Percentiles rank a stretch among this genome's conserved stretches.
Conservation (phyloP, 1,140 invertebrate genomes). For the Augochlora pura region DNA sequence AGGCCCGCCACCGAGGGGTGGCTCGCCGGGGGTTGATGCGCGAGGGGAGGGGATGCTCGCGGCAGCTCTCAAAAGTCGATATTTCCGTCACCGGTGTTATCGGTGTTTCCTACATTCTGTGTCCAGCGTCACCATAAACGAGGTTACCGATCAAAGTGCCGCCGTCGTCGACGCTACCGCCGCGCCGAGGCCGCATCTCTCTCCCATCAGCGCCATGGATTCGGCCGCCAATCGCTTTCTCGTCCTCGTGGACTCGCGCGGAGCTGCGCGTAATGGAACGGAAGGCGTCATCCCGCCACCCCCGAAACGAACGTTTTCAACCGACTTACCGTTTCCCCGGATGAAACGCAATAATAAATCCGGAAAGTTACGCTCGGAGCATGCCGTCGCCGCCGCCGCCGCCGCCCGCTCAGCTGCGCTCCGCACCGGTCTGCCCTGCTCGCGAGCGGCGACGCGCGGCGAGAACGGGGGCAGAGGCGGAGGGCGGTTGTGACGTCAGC, state of each 20-base stretch:
- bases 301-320: neutral
- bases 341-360: slow-evolving; percentile 34
- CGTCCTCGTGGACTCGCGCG: neutral
- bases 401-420: too few relatives aligned
- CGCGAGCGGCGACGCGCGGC: too few relatives aligned
- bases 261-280: neutral
- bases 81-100: slow-evolving; percentile 78
- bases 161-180: slow-evolving; percentile 35
- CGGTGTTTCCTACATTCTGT: slow-evolving; percentile 77
- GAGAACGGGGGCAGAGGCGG: neutral
- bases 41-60: slow-evolving; percentile 62
- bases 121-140: slow-evolving; percentile 75
- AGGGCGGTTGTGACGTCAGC: slow-evolving; percentile 16
- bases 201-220: neutral
- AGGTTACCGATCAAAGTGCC: slow-evolving; percentile 78
- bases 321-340: slow-evolving; percentile 2
- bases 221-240: slow-evolving; percentile 10
- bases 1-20: slow-evolving; percentile 54
- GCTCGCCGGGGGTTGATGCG: slow-evolving; percentile 63
- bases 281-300: neutral
- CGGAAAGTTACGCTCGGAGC: neutral
- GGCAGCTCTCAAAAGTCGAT: slow-evolving; percentile 77
- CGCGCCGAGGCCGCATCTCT: slow-evolving; percentile 22
- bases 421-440: too few relatives aligned
- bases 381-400: too few relatives aligned